Evolutionary conservation across 2,888 invertebrate genomes (phyloP), one percentile per base, ranked within the genome.

Genomic region (Trachelus troglodyta): DNA sequence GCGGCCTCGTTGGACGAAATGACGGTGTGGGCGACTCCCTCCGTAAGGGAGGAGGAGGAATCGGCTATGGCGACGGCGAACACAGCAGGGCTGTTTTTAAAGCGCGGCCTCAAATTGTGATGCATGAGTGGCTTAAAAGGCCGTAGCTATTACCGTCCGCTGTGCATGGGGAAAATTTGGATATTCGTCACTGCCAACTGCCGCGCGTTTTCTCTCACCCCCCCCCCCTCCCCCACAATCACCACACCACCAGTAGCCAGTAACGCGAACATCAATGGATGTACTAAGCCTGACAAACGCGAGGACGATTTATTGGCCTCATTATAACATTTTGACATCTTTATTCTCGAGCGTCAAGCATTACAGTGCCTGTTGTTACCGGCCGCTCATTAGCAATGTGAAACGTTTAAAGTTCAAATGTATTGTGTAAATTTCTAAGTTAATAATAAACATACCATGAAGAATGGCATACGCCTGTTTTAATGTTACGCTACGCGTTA

Each of bases 131-230:
- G 83, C 82, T 84, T 82, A 83, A 85, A 84, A 85, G 80, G 81
- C 81, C 79, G 76, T 80, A 69, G 33, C 76, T 71, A 80, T 79
- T 81, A 76, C 79, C 75, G 73, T 73, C 74, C 75, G 74, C 31
- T 76, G 73, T 74, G 75, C 75, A 75, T 79, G 75, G 79, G 74
- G 74, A 83, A 84, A 85, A 85, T 86, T 87, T 82, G 80, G 83
- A 87, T 83, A 86, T 86, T 86, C 85, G 84, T 85, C 84, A 85
- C 84, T 85, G 85, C 84, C 86, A 85, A 84, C 82, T 83, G 82
- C 84, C 83, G 80, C 76, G 79, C 81, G 69, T 78, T 73, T 56
- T 56, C 56, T 56, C 56, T 23, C 23, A 9, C 40, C 15, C 4
- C 3, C 3, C 33, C 3, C 33, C 33, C 3, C 33, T 33, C 33